These are phyloP conservation scores for Dolichomitus sp. DNA, from an alignment of 2,888 invertebrate species.

Conservation along the genomic window DNA sequence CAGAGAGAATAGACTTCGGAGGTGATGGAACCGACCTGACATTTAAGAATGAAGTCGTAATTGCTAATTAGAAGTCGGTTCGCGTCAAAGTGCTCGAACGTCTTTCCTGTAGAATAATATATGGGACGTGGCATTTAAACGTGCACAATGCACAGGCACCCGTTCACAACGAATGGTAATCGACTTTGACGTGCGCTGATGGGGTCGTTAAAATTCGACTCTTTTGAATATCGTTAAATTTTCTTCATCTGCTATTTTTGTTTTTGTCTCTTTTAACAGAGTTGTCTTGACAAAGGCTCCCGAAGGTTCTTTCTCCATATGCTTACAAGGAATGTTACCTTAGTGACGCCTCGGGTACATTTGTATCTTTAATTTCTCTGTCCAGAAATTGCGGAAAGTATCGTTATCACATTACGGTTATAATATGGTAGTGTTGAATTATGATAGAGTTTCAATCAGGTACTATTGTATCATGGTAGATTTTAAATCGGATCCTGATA, in stretches of 20 bases:
- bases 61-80: constrained; percentile 65
- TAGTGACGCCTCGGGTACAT: background rate
- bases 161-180: constrained; percentile 49
- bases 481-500: too few relatives aligned
- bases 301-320: background rate
- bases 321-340: background rate
- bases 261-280: constrained; percentile 6
- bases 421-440: too few relatives aligned
- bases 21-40: constrained; percentile 40
- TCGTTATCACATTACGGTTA: too few relatives aligned
- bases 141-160: constrained; percentile 4
- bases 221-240: constrained; percentile 38
- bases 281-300: background rate
- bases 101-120: constrained; percentile 51
- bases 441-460: too few relatives aligned
- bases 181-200: constrained; percentile 40
- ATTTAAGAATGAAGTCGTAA: constrained; percentile 62
- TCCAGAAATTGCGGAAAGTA: background rate
- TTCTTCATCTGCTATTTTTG: constrained; percentile 29
- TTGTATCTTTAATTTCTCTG: background rate
- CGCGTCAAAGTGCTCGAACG: constrained; percentile 54
- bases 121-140: constrained; percentile 41
- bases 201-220: constrained; percentile 55
- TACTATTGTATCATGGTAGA: too few relatives aligned
- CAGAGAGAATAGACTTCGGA: constrained; percentile 32